Conservation (phyloP, 2,797 vertebrate species). For the Semotilus atromaculatus region DNA sequence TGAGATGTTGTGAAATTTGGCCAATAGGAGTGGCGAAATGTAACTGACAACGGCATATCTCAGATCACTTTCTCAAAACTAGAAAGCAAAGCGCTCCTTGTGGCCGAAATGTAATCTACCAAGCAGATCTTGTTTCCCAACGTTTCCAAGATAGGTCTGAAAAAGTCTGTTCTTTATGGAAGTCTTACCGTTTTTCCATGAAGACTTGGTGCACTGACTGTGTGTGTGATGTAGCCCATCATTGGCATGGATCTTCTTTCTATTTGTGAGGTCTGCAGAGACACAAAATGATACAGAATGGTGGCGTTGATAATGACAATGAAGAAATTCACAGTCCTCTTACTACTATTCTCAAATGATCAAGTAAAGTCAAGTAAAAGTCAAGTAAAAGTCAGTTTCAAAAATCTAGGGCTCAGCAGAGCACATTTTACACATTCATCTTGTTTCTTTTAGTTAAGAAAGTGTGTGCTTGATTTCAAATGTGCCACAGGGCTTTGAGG, state of each 20-base stretch:
- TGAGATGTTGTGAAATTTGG: slow-evolving; percentile 47
- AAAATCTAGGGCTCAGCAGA: slow-evolving; percentile 30
- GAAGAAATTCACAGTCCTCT: background rate
- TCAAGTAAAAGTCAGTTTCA: slow-evolving; percentile 37
- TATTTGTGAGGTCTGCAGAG: slow-evolving; percentile 83
- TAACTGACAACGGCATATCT: slow-evolving; percentile 8
- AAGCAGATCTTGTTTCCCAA: background rate
- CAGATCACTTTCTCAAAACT: slow-evolving; percentile 18
- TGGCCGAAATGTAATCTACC: slow-evolving; percentile 7
- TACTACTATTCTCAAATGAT: background rate
- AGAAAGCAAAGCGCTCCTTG: background rate
- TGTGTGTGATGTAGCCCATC: slow-evolving; percentile 99
- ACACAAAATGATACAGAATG: background rate
- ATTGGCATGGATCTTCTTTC: slow-evolving; percentile 92
- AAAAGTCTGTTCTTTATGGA: background rate
- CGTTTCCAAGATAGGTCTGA: background rate
- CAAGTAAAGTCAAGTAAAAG: too few relatives aligned
- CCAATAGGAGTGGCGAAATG: slow-evolving; percentile 70
- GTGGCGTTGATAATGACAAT: background rate
- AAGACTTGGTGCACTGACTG: slow-evolving; percentile 96
- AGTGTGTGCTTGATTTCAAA: slow-evolving; percentile 69
- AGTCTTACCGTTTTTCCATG: slow-evolving; percentile 95
- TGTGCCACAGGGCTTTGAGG: slow-evolving; percentile 69
- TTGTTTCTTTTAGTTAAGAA: slow-evolving; percentile 64
- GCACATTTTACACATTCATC: slow-evolving; percentile 43